Conservation (phyloP, 2,113 vertebrate species). For the Corythornis cristatus region DNA sequence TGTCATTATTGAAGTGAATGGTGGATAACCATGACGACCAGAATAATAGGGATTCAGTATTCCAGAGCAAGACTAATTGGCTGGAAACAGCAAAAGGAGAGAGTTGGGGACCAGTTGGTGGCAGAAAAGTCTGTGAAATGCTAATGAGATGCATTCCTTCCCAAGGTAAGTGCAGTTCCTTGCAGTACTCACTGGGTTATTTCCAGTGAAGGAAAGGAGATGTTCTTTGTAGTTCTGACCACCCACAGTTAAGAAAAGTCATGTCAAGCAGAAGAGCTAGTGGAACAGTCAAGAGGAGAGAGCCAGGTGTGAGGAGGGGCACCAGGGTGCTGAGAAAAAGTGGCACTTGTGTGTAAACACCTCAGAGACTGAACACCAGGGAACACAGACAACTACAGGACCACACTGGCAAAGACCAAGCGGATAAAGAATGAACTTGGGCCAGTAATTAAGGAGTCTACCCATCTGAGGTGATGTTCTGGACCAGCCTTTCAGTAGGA, state of each 20-base stretch:
- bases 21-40: neutral
- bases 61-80: neutral
- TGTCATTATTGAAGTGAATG: neutral
- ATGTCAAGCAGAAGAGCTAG: neutral
- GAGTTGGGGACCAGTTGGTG: neutral
- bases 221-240: neutral
- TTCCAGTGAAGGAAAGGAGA: neutral
- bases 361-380: neutral
- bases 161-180: neutral
- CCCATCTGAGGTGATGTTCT: neutral
- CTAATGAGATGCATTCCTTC: neutral
- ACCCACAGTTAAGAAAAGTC: neutral
- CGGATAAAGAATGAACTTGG: neutral
- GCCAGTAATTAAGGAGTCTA: neutral
- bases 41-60: neutral
- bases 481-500: neutral
- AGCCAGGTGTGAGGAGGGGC: neutral
- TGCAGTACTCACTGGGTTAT: neutral
- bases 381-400: neutral
- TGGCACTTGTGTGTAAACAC: neutral
- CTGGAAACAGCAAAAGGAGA: too few relatives aligned
- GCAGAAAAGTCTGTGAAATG: conserved; percentile 36
- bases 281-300: neutral
- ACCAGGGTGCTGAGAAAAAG: neutral
- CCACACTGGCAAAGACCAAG: neutral